Conservation (phyloP, 2,888 invertebrate genomes). For the Drosophila multiciliata region DNA sequence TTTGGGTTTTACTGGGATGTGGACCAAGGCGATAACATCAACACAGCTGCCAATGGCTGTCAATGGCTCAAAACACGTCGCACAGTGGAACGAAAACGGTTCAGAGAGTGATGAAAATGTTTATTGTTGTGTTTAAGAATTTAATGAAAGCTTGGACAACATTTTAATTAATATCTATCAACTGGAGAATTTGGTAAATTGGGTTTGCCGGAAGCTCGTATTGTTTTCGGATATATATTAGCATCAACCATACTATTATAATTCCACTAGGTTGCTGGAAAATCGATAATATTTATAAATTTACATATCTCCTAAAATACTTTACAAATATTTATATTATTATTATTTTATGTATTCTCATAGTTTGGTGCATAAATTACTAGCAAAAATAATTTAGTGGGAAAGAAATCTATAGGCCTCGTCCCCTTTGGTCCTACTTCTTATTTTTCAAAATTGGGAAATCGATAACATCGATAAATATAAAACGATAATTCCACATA, state of each 20-base stretch:
- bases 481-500: no score
- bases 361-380: no score
- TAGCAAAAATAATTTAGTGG: neutral
- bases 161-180: accelerated
- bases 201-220: neutral
- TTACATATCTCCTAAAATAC: neutral
- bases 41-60: constrained; percentile 69
- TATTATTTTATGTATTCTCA: no score
- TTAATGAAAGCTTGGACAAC: neutral
- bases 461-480: no score
- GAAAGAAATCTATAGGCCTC: neutral
- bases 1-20: constrained; percentile 23
- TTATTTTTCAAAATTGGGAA: no score
- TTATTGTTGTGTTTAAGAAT: neutral
- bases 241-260: no score
- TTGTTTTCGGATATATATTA: no score
- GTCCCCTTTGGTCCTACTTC: neutral
- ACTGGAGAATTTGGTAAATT: neutral
- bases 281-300: neutral
- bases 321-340: no score
- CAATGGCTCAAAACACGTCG: constrained; percentile 37
- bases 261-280: no score
- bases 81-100: constrained; percentile 40
- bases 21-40: constrained; percentile 73
- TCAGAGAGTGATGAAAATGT: neutral